These are phyloP conservation scores for Megaceryle torquata DNA, from an alignment of 2,113 vertebrate genomes.

Conservation along the genomic window DNA sequence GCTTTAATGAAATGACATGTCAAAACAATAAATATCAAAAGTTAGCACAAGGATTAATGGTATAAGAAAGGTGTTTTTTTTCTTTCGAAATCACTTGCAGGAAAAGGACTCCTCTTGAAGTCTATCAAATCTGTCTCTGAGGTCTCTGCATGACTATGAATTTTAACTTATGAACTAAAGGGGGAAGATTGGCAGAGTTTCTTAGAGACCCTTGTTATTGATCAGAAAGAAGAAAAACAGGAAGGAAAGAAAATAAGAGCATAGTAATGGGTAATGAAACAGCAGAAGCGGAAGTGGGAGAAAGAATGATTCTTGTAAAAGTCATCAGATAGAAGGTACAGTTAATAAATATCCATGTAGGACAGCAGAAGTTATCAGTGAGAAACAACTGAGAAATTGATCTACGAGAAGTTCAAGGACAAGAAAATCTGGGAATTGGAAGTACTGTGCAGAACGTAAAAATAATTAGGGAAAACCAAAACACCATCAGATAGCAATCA, in stretches of 20 bases:
- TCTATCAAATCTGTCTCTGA: neutral
- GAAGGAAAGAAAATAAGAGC: neutral
- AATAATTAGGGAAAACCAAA: neutral
- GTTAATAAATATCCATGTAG: neutral
- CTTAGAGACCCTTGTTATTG: neutral
- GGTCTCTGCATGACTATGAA: neutral
- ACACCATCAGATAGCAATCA: neutral
- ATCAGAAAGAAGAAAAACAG: neutral
- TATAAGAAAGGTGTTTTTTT: neutral
- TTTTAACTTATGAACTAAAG: neutral
- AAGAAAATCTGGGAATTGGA: neutral
- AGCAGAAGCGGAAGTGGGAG: neutral
- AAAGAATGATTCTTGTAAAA: neutral
- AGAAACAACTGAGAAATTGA: neutral
- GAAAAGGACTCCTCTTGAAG: neutral
- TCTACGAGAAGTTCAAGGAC: neutral
- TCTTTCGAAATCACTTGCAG: neutral
- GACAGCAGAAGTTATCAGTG: neutral
- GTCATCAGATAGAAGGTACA: neutral
- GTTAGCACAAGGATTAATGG: neutral
- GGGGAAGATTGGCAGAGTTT: neutral
- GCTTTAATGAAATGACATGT: neutral
- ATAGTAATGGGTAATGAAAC: neutral
- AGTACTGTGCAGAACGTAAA: neutral
- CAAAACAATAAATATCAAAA: slow-evolving; percentile 17